phyloP scores from a whole-genome alignment of 2,797 vertebrate genomes.

The Sebastes baramenuke region DNA sequence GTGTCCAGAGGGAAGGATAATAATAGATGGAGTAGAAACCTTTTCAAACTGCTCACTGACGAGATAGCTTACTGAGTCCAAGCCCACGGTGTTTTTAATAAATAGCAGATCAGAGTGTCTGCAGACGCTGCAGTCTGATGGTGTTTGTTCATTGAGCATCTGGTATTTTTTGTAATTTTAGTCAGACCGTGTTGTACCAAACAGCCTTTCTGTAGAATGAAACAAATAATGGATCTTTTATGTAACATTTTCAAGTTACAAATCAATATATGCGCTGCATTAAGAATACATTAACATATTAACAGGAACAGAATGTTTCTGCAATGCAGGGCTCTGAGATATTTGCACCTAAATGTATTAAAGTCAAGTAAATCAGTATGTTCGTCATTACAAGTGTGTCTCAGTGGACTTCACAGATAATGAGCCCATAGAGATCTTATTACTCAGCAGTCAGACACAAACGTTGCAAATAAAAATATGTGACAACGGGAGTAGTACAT shows the following conservation, averaged over 20 bases:
- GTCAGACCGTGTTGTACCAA: not conserved
- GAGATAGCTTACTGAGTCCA: constrained; percentile 16
- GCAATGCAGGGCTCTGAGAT: not conserved
- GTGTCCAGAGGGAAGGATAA: constrained; percentile 35
- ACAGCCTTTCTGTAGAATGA: not conserved
- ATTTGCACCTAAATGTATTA: not conserved
- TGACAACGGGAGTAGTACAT: not conserved
- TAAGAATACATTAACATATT: not conserved
- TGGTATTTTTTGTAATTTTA: not conserved
- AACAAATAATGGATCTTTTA: not conserved
- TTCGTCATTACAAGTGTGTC: not conserved
- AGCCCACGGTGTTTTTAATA: constrained; percentile 35
- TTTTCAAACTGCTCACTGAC: constrained; percentile 28
- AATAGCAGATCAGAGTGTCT: constrained; percentile 15
- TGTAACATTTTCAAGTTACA: not conserved
- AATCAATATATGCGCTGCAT: not conserved
- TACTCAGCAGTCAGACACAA: constrained; percentile 5
- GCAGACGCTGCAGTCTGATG: constrained; percentile 22
- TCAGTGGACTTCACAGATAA: constrained; percentile 10
- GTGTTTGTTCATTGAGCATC: not conserved
- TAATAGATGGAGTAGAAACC: constrained; percentile 46
- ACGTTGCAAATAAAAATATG: constrained; percentile 1
- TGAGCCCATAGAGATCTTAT: constrained; percentile 27
- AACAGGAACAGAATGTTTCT: not conserved
- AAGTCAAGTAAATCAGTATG: constrained; percentile 12